Evolutionary conservation across 2,113 vertebrate genomes (phyloP).

Genomic region (Gnathochromis pfefferi): DNA sequence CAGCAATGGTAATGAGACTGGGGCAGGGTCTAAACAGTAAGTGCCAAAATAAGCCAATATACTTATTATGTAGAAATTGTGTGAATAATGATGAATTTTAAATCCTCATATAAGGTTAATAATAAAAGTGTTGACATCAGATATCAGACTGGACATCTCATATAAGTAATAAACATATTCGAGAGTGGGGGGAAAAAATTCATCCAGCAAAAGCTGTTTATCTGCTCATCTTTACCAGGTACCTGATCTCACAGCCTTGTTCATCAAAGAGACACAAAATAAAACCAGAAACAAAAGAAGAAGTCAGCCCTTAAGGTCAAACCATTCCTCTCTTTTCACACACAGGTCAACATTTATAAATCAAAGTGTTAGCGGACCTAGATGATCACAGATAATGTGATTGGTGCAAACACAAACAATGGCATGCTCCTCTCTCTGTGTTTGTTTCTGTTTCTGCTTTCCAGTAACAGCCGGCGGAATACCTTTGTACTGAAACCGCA

Average conservation of each 20-base stretch:
- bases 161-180: slow-evolving; percentile 18
- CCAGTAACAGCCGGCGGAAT: not conserved
- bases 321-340: slow-evolving; percentile 48
- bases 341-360: slow-evolving; percentile 30
- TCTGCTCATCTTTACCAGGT: slow-evolving; percentile 11
- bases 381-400: not conserved
- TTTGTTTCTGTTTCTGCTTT: slow-evolving; percentile 34
- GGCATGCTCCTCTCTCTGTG: slow-evolving; percentile 20
- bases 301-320: slow-evolving; percentile 72
- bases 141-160: slow-evolving; percentile 49
- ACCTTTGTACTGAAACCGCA: not conserved
- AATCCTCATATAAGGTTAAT: slow-evolving; percentile 30
- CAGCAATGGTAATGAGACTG: not conserved
- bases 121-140: slow-evolving; percentile 56
- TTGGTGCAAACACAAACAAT: slow-evolving; percentile 1
- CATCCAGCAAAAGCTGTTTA: slow-evolving; percentile 12
- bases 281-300: slow-evolving; percentile 29
- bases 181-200: not conserved
- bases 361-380: slow-evolving; percentile 13
- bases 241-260: slow-evolving; percentile 46
- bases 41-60: slow-evolving; percentile 8
- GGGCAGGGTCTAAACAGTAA: not conserved
- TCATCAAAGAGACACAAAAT: slow-evolving; percentile 23
- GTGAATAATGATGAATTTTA: not conserved
- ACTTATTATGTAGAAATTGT: not conserved